Evolutionary conservation across 2,797 vertebrate genomes (phyloP), one percentile per base, ranked within the genome.

Genomic region (Hirundo rustica): DNA sequence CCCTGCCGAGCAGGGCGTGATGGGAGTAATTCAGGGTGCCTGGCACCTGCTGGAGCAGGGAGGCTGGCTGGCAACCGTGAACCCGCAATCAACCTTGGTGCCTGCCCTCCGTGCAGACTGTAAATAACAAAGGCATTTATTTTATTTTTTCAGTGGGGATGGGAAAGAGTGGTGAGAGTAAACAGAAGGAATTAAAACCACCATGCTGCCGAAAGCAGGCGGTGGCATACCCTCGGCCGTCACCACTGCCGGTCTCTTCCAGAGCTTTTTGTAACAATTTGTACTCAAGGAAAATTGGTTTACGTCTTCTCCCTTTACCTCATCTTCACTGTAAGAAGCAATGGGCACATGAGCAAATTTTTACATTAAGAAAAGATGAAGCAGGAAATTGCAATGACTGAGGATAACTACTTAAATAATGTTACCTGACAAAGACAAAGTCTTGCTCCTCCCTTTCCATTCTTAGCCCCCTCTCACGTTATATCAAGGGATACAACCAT

Each of bases 21-120:
- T 97, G 97, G 97, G 98, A 98, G 98, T 97, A 97, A 94, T 92
- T 93, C 87, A 93, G 96, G 85, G 99, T 99, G 98, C 99, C 99
- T 99, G 99, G 99, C 98, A 99, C 99, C 98, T 98, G 97, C 98
- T 98, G 98, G 98, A 98, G 98, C 98, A 93, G 96, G 97, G 96
- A 97, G 94, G 87, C 85, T 95, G 91, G 96, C 97, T 96, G 96
- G 97, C 96, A 97, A 97, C 97, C 71, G 57, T 94, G 97, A 97
- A 95, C 96, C 90, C 25, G 13, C 96, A 96, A 89, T 97, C 98
- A 98, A 97, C 98, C 98, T 98, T 98, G 98, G 97, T 98, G 98
- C 98, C 98, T 96, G 95, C 97, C 97, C 97, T 96, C 96, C 97
- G 97, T 95, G 97, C 97, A 98, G 98, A 98, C 98, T 98, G 98